Conservation (phyloP, 2,113 vertebrate species). For the Pelodiscus sinensis region DNA sequence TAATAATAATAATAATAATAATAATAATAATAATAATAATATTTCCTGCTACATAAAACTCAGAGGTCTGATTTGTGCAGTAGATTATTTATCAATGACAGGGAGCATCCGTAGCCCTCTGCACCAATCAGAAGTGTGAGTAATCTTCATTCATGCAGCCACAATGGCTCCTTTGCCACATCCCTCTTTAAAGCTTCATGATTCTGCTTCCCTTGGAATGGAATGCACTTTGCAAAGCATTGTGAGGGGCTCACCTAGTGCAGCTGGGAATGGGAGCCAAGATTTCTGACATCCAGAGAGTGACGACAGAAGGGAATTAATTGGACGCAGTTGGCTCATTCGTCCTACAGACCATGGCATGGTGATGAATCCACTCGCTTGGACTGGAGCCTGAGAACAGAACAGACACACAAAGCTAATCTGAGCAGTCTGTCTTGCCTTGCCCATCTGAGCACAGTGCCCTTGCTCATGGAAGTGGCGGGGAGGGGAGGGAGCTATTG, state of each 20-base stretch:
- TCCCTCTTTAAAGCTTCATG: neutral
- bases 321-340: neutral
- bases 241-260: neutral
- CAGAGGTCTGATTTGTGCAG: neutral
- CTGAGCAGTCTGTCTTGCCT: neutral
- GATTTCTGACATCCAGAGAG: neutral
- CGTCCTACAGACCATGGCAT: neutral
- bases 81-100: neutral
- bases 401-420: neutral
- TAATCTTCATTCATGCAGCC: neutral
- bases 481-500: neutral
- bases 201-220: neutral
- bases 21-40: too few relatives aligned
- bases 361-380: neutral
- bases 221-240: neutral
- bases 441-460: neutral
- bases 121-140: neutral
- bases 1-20: too few relatives aligned
- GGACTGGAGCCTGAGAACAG: neutral
- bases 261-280: neutral
- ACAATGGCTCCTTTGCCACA: neutral
- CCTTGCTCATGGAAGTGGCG: neutral
- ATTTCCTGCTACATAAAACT: neutral
- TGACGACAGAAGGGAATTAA: neutral
- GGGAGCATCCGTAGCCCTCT: neutral